Conservation (phyloP, 2,797 vertebrate genomes). For the Pangasius djambal region DNA sequence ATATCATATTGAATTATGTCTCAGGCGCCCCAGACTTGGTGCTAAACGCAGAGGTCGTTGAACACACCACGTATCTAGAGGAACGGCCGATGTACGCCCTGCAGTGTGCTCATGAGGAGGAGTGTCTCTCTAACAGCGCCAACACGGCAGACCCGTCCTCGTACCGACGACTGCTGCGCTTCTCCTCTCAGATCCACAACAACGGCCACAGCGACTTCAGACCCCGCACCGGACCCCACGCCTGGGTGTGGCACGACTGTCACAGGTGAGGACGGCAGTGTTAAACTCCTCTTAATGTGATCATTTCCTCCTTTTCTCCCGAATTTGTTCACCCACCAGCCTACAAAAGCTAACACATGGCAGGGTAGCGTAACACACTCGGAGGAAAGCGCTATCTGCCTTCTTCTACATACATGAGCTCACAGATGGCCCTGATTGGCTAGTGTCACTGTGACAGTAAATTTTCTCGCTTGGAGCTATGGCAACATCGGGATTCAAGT, state of each 20-base stretch:
- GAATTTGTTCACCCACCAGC: neutral
- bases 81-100: slow-evolving; percentile 91
- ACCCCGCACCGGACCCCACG: slow-evolving; percentile 84
- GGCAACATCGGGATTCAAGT: neutral
- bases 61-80: slow-evolving; percentile 93
- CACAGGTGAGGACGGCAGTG: slow-evolving; percentile 79
- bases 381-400: neutral
- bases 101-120: slow-evolving; percentile 91
- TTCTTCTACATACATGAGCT: neutral
- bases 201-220: slow-evolving; percentile 91
- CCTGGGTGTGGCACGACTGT: slow-evolving; percentile 96
- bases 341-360: neutral
- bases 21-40: slow-evolving; percentile 93
- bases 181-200: slow-evolving; percentile 98
- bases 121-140: slow-evolving; percentile 83
- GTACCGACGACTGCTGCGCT: slow-evolving; percentile 89
- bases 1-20: neutral
- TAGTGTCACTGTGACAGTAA: neutral
- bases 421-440: neutral
- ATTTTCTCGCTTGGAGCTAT: neutral
- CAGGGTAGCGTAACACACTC: neutral
- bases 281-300: neutral
- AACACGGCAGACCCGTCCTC: slow-evolving; percentile 72
- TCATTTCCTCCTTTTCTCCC: neutral
- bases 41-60: slow-evolving; percentile 84